Evolutionary conservation across 2,888 invertebrate species (phyloP), one percentile per base, ranked within the genome.

Genomic region (Microplitis manilae): DNA sequence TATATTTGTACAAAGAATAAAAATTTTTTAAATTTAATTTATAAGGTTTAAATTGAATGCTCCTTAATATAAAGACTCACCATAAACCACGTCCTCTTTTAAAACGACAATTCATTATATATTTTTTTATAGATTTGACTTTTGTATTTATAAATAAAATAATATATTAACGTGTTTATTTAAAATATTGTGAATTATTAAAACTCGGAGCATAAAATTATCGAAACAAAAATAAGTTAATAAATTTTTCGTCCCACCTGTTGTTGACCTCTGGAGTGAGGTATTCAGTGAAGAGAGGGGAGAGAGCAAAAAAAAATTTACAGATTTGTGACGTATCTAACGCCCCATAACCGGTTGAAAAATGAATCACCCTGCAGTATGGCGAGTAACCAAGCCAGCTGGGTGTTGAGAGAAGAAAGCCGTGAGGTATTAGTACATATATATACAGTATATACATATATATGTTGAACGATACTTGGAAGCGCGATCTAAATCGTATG

Each of bases 291-390:
- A 67, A 72, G n/a, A n/a, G 40, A 73, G 38, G 40, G 50, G 60
- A 40, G n/a, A 59, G 39, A 59, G 40, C 67, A 64, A 68, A 50
- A 70, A 72, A 40, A 72, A 65, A 71, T 68, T 72, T 41, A 72
- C 76, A 76, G 60, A 76, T 76, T 76, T 72, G 72, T 76, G 72
- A 76, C 76, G 76, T 72, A 68, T 72, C 76, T 68, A 72, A 72
- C 72, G 76, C 72, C 76, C 72, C 76, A 76, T 76, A 76, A 76
- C 72, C 76, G 76, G 76, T 76, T 76, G 72, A 76, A 76, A 76
- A 76, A 73, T 76, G 76, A 76, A 76, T 76, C 76, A 30, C 30
- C 30, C 30, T 30, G 30, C 30, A 30, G 30, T 68, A 61, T 72
- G 13, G 50, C 9, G 13, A 8, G 50, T 50, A 50, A 71, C 67